Conservation (phyloP, 2,888 invertebrate species). For the Hirtodrosophila histrioides region DNA sequence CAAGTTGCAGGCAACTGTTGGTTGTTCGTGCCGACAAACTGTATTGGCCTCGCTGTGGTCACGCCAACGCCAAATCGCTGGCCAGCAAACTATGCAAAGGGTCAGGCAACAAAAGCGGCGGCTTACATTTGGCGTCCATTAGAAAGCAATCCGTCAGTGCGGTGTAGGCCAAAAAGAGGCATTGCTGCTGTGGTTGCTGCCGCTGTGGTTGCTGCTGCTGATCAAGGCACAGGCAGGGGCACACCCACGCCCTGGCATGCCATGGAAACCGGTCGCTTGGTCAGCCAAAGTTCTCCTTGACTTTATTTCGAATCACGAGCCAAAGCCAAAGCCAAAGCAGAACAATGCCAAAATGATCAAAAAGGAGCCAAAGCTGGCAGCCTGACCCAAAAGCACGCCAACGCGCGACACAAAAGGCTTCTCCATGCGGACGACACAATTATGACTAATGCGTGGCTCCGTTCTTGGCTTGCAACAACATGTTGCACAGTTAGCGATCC, state of each 20-base stretch:
- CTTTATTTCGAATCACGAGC: slow-evolving; percentile 76
- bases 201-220: slow-evolving; percentile 23
- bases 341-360: slow-evolving; percentile 54
- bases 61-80: slow-evolving; percentile 64
- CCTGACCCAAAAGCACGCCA: slow-evolving; percentile 74
- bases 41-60: slow-evolving; percentile 60
- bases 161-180: slow-evolving; percentile 68
- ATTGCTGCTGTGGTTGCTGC: slow-evolving; percentile 28
- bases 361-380: slow-evolving; percentile 59
- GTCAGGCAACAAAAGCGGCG: slow-evolving; percentile 58
- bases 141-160: slow-evolving; percentile 78
- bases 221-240: slow-evolving; percentile 29
- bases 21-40: slow-evolving; percentile 34
- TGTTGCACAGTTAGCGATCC: slow-evolving; percentile 49
- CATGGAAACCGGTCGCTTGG: slow-evolving; percentile 59
- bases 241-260: slow-evolving; percentile 66
- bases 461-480: slow-evolving; percentile 35
- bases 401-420: slow-evolving; percentile 42
- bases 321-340: slow-evolving; percentile 58
- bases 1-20: slow-evolving; percentile 8
- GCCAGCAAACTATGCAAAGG: slow-evolving; percentile 48
- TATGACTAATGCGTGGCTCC: slow-evolving; percentile 65
- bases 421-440: slow-evolving; percentile 54
- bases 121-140: slow-evolving; percentile 66
- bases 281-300: slow-evolving; percentile 70